These are phyloP conservation scores for Tanaodytes sp. DNA, from an alignment of 2,888 invertebrate genomes.

Conservation along the genomic window DNA sequence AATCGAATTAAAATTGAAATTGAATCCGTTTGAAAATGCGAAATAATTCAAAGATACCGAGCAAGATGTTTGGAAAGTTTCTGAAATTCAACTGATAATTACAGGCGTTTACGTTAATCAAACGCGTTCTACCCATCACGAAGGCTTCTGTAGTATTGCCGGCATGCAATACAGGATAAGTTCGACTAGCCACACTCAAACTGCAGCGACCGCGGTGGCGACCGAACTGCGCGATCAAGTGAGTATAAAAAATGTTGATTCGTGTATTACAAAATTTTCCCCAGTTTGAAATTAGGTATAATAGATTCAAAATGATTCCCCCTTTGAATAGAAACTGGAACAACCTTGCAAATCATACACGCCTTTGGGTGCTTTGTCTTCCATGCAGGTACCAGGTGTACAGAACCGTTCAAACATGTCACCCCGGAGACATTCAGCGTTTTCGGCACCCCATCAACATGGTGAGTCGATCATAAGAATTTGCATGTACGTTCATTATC, in stretches of 20 bases:
- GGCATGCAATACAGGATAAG: constrained; percentile 91
- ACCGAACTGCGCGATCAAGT: constrained; percentile 74
- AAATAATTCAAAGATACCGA: too few species aligned
- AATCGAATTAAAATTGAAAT: too few species aligned
- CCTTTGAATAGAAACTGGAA: constrained; percentile 64
- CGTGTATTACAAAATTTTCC: too few species aligned
- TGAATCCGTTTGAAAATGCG: background rate
- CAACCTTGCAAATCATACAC: constrained; percentile 82
- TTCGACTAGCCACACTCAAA: constrained; percentile 88
- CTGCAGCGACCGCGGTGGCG: constrained; percentile 86
- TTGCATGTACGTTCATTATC: background rate
- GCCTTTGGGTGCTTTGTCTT: constrained; percentile 86
- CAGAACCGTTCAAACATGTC: constrained; percentile 72
- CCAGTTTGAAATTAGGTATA: too few species aligned
- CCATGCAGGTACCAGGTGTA: constrained; percentile 88
- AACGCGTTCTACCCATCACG: constrained; percentile 83
- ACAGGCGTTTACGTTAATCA: constrained; percentile 83
- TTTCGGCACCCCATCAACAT: constrained; percentile 77
- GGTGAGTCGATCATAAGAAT: constrained; percentile 72
- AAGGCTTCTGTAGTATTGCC: constrained; percentile 87
- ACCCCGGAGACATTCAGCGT: constrained; percentile 71
- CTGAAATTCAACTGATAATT: constrained; percentile 30
- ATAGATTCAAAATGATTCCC: constrained; percentile 27
- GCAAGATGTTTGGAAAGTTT: too few species aligned
- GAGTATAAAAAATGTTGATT: too few species aligned